Evolutionary conservation across 1,140 invertebrate genomes (phyloP).

Genomic region (Tetramorium alpestre): DNA sequence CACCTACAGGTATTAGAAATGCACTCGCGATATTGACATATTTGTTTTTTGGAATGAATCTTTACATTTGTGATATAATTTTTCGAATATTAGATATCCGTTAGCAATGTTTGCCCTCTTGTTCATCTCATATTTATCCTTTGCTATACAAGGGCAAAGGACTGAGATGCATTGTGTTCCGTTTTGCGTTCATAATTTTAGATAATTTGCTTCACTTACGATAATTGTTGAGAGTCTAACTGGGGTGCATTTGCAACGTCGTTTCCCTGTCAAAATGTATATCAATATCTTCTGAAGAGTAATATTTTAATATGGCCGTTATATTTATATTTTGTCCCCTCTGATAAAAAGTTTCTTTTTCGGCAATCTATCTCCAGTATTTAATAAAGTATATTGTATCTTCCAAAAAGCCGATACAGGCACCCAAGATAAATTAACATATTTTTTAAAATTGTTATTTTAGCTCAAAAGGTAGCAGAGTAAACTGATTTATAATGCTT

Average conservation of each 20-base stretch:
- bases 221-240: constrained; percentile 83
- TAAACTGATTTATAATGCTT: constrained; percentile 16
- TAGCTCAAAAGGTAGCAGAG: constrained; percentile 36
- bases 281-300: constrained; percentile 51
- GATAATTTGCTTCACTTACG: constrained; percentile 81
- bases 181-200: constrained; percentile 69
- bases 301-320: constrained; percentile 75
- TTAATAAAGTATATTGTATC: constrained; percentile 24
- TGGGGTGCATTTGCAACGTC: constrained; percentile 86
- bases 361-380: constrained; percentile 36
- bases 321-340: constrained; percentile 85
- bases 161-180: constrained; percentile 75
- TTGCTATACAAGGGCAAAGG: constrained; percentile 43
- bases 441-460: constrained; percentile 11
- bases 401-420: neutral
- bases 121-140: constrained; percentile 49
- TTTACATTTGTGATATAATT: constrained; percentile 4
- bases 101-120: constrained; percentile 43
- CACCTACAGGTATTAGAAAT: constrained; percentile 10
- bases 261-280: constrained; percentile 63
- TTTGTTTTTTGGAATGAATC: constrained; percentile 22
- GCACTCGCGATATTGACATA: constrained; percentile 24
- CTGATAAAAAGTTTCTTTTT: constrained; percentile 37
- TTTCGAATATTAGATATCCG: neutral
- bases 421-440: constrained; percentile 23